Evolutionary conservation across 1,140 invertebrate genomes (phyloP).

Genomic region (Microplitis demolitor): DNA sequence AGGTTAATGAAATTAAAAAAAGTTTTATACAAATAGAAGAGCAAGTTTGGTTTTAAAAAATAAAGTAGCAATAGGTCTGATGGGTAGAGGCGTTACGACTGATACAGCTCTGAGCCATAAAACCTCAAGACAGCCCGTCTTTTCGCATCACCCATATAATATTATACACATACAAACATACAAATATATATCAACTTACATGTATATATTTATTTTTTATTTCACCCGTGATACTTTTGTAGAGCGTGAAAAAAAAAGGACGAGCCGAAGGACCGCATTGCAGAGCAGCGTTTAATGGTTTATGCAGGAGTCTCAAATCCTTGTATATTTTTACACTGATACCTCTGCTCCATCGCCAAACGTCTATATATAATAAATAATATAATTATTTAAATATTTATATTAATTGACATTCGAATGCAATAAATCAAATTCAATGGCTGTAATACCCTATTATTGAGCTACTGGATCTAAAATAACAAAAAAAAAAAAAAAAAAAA

Average conservation of each 20-base stretch:
- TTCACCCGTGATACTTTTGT: background rate
- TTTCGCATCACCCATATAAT: background rate
- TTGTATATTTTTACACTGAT: constrained; percentile 30
- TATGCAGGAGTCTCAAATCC: constrained; percentile 37
- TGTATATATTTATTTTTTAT: background rate
- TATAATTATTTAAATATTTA: background rate
- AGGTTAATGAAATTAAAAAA: no score
- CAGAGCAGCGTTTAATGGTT: constrained; percentile 36
- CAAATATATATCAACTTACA: background rate
- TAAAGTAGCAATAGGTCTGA: background rate
- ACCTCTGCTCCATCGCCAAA: constrained; percentile 9
- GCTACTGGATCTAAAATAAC: no score
- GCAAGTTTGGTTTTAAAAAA: no score
- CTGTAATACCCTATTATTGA: no score
- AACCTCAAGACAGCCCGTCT: background rate
- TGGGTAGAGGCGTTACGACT: background rate
- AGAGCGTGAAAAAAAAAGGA: constrained; percentile 18
- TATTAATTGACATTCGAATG: no score
- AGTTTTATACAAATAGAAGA: no score
- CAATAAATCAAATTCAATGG: no score
- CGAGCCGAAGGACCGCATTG: constrained; percentile 33
- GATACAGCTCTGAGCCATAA: background rate
- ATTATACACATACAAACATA: background rate
- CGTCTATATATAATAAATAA: no score
- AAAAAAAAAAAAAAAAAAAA: no score